Conservation (phyloP, 2,888 invertebrate genomes). For the Parnassius glacialis region DNA sequence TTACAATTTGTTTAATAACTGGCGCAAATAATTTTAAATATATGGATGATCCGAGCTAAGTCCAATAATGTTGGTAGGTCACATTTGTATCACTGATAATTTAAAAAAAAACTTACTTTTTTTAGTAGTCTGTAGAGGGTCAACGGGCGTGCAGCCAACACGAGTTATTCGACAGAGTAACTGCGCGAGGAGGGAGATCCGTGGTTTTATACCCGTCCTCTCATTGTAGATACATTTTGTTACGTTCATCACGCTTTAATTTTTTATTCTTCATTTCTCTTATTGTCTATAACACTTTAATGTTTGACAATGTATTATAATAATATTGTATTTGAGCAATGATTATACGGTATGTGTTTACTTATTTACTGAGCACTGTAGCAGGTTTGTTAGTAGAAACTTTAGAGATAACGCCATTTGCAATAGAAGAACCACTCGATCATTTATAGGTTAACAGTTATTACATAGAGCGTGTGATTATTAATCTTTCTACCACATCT, state of each 20-base stretch:
- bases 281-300: background rate
- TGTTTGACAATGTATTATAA: background rate
- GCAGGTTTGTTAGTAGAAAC: background rate
- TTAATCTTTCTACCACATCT: too few species aligned
- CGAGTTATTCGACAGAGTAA: conserved; percentile 46
- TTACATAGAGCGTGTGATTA: too few species aligned
- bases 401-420: too few species aligned
- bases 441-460: background rate
- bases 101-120: conserved; percentile 48
- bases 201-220: conserved; percentile 48
- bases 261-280: conserved; percentile 3
- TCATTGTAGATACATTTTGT: conserved; percentile 32
- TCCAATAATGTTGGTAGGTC: too few species aligned
- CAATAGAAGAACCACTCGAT: background rate
- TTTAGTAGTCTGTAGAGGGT: conserved; percentile 30
- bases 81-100: background rate
- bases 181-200: conserved; percentile 51
- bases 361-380: background rate
- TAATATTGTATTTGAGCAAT: background rate
- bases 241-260: conserved; percentile 11
- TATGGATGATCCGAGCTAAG: too few species aligned
- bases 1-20: too few species aligned
- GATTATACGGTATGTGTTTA: background rate
- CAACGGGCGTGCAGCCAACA: conserved; percentile 37
- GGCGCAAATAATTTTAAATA: too few species aligned